Conservation (phyloP, 2,797 vertebrate genomes). For the Phataginus tricuspis region DNA sequence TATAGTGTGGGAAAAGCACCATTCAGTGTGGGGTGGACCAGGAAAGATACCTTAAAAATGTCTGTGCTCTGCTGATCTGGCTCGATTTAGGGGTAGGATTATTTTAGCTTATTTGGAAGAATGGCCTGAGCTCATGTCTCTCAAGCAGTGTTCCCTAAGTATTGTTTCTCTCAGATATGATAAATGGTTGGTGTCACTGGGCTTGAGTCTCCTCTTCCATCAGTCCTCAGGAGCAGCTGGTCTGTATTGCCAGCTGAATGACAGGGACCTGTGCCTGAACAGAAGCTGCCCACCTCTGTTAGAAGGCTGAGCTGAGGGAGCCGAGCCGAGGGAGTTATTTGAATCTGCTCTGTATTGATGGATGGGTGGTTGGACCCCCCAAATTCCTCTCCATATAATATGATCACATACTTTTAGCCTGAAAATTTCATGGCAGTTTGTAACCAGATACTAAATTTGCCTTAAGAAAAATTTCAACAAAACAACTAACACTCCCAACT, state of each 20-base stretch:
- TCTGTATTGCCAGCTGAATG: not conserved
- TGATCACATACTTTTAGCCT: not conserved
- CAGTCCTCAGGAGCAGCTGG: not conserved
- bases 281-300: not conserved
- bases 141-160: not conserved
- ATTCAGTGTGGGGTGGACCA: not conserved
- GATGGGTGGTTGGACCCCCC: not conserved
- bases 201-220: not conserved
- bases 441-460: constrained; percentile 28
- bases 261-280: not conserved
- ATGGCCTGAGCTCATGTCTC: not conserved
- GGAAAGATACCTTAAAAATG: not conserved
- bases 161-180: not conserved
- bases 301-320: not conserved
- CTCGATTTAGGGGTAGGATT: not conserved
- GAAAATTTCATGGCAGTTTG: not conserved
- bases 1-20: not conserved
- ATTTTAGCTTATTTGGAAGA: not conserved
- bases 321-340: not conserved
- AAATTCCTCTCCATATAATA: not conserved
- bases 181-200: not conserved
- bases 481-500: not conserved
- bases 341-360: not conserved
- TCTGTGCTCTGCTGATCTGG: not conserved
- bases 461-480: constrained; percentile 15